phyloP scores from a whole-genome alignment of 2,113 vertebrate genomes.

The Xiphophorus couchianus region DNA sequence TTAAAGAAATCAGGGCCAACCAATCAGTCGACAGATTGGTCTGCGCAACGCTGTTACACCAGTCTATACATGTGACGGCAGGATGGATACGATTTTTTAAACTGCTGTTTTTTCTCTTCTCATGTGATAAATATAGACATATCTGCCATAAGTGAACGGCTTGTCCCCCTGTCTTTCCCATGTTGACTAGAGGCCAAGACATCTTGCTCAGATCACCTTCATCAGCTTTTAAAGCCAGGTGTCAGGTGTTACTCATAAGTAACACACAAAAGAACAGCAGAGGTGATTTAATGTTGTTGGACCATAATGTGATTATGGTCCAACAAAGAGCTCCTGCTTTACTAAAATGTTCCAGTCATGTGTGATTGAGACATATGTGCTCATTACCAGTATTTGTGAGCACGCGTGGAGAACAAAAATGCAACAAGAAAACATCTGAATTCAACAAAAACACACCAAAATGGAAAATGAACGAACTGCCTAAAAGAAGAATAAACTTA shows the following conservation, averaged over 20 bases:
- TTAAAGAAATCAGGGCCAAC: no score
- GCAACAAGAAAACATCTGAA: slow-evolving; percentile 13
- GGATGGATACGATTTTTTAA: not conserved
- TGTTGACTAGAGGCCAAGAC: not conserved
- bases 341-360: slow-evolving; percentile 81
- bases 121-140: not conserved
- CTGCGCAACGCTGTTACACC: not conserved
- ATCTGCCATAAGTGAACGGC: not conserved
- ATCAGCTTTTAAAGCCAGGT: slow-evolving; percentile 51
- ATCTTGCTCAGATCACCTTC: slow-evolving; percentile 58
- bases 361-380: slow-evolving; percentile 81
- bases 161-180: not conserved
- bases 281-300: slow-evolving; percentile 76
- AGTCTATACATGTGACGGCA: not conserved
- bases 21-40: no score
- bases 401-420: slow-evolving; percentile 12
- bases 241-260: slow-evolving; percentile 71
- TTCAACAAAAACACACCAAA: slow-evolving; percentile 37
- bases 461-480: slow-evolving; percentile 17
- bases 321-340: slow-evolving; percentile 73
- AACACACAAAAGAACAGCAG: slow-evolving; percentile 71
- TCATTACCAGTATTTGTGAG: slow-evolving; percentile 17
- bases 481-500: slow-evolving; percentile 20
- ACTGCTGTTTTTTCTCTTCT: not conserved
- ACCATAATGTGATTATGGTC: slow-evolving; percentile 55